phyloP scores from a whole-genome alignment of 2,888 invertebrate species.

The Frankliniella fusca region DNA sequence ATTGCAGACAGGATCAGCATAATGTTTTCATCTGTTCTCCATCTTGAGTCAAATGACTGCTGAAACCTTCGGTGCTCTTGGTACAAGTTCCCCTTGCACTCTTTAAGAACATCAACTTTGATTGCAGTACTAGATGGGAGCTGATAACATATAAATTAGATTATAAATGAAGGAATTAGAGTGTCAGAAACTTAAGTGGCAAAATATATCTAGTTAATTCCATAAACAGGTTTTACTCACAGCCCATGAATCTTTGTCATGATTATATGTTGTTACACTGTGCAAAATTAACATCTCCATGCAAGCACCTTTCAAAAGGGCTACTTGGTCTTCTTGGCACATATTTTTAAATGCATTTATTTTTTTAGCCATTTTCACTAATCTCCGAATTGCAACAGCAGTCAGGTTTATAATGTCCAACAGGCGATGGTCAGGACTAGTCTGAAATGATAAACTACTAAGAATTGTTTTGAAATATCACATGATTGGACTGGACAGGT shows the following conservation, averaged over 20 bases:
- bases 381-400: slow-evolving; percentile 82
- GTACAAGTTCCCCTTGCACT: slow-evolving; percentile 85
- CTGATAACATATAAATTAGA: slow-evolving; percentile 46
- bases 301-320: slow-evolving; percentile 84
- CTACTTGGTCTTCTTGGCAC: slow-evolving; percentile 90
- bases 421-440: slow-evolving; percentile 59
- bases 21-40: slow-evolving; percentile 82
- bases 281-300: slow-evolving; percentile 94
- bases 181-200: not conserved
- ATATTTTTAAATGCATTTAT: slow-evolving; percentile 80
- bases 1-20: slow-evolving; percentile 89
- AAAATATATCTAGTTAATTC: no score
- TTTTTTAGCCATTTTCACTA: slow-evolving; percentile 60
- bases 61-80: slow-evolving; percentile 81
- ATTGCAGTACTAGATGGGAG: slow-evolving; percentile 77
- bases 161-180: slow-evolving; percentile 29
- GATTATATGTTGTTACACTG: slow-evolving; percentile 88
- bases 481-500: not conserved
- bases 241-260: slow-evolving; percentile 81
- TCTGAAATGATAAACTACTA: slow-evolving; percentile 41
- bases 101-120: slow-evolving; percentile 83
- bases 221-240: not conserved
- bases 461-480: slow-evolving; percentile 33
- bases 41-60: slow-evolving; percentile 76
- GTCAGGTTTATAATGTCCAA: slow-evolving; percentile 85